Conservation (phyloP, 2,797 vertebrate genomes). For the Sebastes hubbsi region DNA sequence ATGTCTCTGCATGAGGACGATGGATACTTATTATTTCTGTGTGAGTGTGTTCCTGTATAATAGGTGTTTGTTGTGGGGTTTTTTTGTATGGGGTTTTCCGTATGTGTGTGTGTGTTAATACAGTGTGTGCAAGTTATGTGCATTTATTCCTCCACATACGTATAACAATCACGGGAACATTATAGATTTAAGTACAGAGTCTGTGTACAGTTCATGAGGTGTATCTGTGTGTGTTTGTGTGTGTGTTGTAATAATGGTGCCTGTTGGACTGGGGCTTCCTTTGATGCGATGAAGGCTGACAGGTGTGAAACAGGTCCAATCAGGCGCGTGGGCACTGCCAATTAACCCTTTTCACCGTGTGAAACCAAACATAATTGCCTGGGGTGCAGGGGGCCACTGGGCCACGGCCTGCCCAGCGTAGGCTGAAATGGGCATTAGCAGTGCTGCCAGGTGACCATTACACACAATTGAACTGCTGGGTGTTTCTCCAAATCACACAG, state of each 20-base stretch:
- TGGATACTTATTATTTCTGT: background rate
- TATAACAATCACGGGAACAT: background rate
- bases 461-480: constrained; percentile 73
- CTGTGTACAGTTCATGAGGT: constrained; percentile 22
- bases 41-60: background rate
- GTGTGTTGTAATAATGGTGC: constrained; percentile 70
- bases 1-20: constrained; percentile 1
- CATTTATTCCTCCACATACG: background rate
- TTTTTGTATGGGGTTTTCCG: background rate
- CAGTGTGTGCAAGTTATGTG: background rate
- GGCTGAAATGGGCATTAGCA: constrained; percentile 80
- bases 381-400: constrained; percentile 73
- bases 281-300: constrained; percentile 85
- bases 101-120: background rate
- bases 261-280: constrained; percentile 73
- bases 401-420: constrained; percentile 76
- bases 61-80: background rate
- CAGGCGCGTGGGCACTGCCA: constrained; percentile 83
- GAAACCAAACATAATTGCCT: constrained; percentile 84
- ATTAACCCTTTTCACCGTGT: constrained; percentile 86
- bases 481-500: constrained; percentile 77
- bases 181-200: constrained; percentile 17
- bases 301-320: constrained; percentile 87
- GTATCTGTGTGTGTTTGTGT: constrained; percentile 31
- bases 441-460: constrained; percentile 81